These are phyloP conservation scores for Petrocephalus microphthalmus DNA, from an alignment of 2,113 vertebrate genomes.

Conservation along the genomic window DNA sequence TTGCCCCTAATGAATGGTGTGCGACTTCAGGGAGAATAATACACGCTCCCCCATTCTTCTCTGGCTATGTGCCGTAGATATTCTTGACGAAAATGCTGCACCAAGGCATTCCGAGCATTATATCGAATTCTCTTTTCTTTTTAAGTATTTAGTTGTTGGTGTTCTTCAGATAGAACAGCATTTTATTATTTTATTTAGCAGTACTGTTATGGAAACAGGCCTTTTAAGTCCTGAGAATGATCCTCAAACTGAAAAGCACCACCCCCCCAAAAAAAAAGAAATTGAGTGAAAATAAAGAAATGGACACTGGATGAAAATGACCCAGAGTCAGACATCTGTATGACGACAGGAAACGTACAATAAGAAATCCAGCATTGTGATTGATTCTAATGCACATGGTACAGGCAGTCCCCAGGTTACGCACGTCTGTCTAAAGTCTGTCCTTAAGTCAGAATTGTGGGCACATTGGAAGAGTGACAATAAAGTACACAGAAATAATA, in stretches of 20 bases:
- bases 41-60: neutral
- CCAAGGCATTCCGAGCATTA: neutral
- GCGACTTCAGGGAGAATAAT: constrained; percentile 4
- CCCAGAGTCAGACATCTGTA: too few species aligned
- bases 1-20: constrained; percentile 16
- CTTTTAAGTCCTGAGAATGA: too few species aligned
- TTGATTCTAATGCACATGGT: neutral
- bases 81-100: neutral
- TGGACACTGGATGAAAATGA: too few species aligned
- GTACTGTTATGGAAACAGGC: too few species aligned
- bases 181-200: neutral
- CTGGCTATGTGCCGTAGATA: neutral
- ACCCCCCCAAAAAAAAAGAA: too few species aligned
- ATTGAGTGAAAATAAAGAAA: too few species aligned
- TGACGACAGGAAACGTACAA: neutral
- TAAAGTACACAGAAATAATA: neutral
- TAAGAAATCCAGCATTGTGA: neutral
- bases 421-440: neutral
- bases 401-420: neutral
- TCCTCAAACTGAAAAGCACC: too few species aligned
- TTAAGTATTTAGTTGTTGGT: neutral
- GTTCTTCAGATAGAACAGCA: neutral
- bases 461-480: neutral
- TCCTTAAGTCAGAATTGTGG: neutral
- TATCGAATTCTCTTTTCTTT: neutral